Conservation (phyloP, 1,140 invertebrate species). For the Melipona quadrifasciata region DNA sequence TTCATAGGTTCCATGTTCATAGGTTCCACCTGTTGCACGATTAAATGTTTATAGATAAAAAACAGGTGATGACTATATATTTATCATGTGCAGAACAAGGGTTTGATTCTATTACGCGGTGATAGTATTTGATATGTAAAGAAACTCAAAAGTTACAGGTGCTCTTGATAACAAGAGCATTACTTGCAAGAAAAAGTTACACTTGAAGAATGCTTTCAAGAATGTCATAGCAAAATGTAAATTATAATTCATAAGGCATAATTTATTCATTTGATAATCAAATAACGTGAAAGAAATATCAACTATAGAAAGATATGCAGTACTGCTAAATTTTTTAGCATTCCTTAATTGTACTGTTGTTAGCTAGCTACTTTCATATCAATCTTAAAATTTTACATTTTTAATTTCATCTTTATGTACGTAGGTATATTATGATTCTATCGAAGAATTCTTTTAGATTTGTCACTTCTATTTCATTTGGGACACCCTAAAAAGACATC, state of each 20-base stretch:
- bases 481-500: background rate
- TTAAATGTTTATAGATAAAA: background rate
- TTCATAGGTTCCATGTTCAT: background rate
- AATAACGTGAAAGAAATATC: too few relatives aligned
- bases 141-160: background rate
- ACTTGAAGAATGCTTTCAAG: background rate
- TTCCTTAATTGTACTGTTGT: background rate
- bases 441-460: background rate
- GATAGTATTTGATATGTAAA: background rate
- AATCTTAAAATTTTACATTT: too few relatives aligned
- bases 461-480: background rate
- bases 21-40: background rate
- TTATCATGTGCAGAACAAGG: constrained; percentile 7
- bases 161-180: background rate
- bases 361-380: too few relatives aligned
- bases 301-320: too few relatives aligned
- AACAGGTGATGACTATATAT: background rate
- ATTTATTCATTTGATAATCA: background rate
- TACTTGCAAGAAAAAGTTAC: background rate
- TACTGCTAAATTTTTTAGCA: background rate
- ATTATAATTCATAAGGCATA: background rate
- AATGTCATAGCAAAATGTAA: too few relatives aligned
- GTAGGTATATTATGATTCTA: background rate
- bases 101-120: background rate
- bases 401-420: too few relatives aligned